Percentiles rank a stretch among this genome's conserved stretches.
These are phyloP conservation scores for Drosophila emarginata DNA, from an alignment of 2,888 invertebrate genomes.

Conservation along the genomic window DNA sequence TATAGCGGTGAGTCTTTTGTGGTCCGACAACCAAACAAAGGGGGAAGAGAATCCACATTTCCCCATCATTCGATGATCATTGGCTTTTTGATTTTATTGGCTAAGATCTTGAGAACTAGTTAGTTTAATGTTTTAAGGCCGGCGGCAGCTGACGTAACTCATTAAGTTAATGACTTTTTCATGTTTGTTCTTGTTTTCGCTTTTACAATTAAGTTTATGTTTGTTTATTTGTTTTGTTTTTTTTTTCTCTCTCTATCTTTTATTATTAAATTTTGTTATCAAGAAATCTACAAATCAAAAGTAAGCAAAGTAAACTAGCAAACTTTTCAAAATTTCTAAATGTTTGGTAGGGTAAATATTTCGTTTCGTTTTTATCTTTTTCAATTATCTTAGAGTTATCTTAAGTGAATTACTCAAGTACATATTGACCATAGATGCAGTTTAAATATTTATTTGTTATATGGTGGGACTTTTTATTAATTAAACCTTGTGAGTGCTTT, in stretches of 20 bases:
- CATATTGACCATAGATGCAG: neutral
- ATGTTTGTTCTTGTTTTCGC: constrained; percentile 18
- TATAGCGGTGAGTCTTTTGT: constrained; percentile 64
- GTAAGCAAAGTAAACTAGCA: neutral
- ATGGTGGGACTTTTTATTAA: too few relatives aligned
- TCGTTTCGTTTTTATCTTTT: neutral
- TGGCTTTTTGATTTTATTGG: neutral
- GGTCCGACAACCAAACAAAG: too few relatives aligned
- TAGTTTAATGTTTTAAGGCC: constrained; percentile 8
- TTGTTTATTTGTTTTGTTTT: neutral
- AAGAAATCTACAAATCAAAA: constrained; percentile 1
- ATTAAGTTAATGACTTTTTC: constrained; percentile 45
- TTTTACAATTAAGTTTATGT: neutral
- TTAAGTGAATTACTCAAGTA: neutral
- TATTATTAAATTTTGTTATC: neutral
- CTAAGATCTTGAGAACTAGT: neutral
- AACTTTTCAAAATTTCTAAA: neutral
- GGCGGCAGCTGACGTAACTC: constrained; percentile 31
- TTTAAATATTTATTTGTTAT: constrained; percentile 25
- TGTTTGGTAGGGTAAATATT: neutral
- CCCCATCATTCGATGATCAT: too few relatives aligned
- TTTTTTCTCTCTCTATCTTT: neutral
- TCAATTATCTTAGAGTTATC: neutral
- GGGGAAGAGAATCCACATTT: too few relatives aligned
- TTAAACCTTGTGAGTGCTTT: too few relatives aligned